Percentiles rank a stretch among this genome's conserved stretches.
phyloP scores from a whole-genome alignment of 2,113 vertebrate species.

The Thermophis baileyi region DNA sequence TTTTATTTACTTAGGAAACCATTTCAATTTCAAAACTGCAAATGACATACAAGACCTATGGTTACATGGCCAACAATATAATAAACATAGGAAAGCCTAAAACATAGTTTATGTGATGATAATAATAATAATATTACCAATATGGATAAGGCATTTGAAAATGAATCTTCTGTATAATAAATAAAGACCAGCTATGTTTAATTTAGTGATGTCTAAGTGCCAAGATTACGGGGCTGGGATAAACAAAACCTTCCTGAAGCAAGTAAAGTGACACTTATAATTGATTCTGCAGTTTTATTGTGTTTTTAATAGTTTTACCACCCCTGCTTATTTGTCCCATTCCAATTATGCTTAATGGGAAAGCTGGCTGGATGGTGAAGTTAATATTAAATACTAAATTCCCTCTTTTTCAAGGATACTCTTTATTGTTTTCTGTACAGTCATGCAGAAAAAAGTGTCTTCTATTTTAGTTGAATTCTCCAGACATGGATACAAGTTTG shows the following conservation, averaged over 20 bases:
- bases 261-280: neutral
- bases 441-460: neutral
- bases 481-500: neutral
- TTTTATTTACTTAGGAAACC: neutral
- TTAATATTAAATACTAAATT: neutral
- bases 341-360: neutral
- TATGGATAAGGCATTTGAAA: neutral
- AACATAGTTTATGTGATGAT: neutral
- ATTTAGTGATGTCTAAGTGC: conserved; percentile 7
- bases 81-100: neutral
- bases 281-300: neutral
- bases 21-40: neutral
- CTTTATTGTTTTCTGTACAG: neutral
- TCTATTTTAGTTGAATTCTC: neutral
- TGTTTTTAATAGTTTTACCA: conserved; percentile 7
- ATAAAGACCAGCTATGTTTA: conserved; percentile 7
- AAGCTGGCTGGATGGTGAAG: neutral
- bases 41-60: neutral
- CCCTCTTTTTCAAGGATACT: neutral
- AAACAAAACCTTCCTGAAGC: neutral
- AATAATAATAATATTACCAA: neutral
- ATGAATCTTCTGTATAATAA: conserved; percentile 14
- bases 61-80: neutral
- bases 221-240: neutral
- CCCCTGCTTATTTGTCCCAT: neutral